Evolutionary conservation across 2,797 vertebrate genomes (phyloP), one percentile per base, ranked within the genome.

Genomic region (Fundulus diaphanus): DNA sequence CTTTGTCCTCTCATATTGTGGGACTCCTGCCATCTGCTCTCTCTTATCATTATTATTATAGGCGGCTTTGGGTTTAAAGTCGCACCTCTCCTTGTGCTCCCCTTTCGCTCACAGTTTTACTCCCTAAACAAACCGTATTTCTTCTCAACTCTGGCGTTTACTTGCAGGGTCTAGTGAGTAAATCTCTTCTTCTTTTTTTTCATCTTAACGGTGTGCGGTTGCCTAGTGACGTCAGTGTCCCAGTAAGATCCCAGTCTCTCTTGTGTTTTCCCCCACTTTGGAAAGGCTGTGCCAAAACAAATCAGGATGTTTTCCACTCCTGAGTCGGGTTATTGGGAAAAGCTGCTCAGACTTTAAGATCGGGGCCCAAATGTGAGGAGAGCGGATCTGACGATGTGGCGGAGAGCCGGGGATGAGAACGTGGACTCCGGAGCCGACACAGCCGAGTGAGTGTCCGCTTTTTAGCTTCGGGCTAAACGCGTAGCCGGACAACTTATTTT

Each of bases 341-440:
- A 22, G 69, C n/a, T 3, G 22, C 68, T 57, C 44, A 3, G 8
- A 66, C 52, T n/a, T 22, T 68, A 6, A 27, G 59, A 66, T 70
- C 52, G 29, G 71, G n/a, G 35, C 59, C 37, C 54, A 2, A 2
- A 40, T 77, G 85, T 85, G 72, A 80, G 7, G 63, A 5, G 42
- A 33, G 54, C 37, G 44, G 16, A 11, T 44, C 27, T 78, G 83
- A 80, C 33, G 33, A 93, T 94, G 93, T 82, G 90, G 52, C 73
- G 80, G 16, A 74, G 82, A 80, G 59, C 67, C 44, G 80, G 91
- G 6, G 82, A 95, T 93, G 95, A 87, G 29, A 89, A 86, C 83
- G 83, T 68, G 81, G 94, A 95, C 80, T 93, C 93, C 1, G 93
- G 93, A 82, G 92, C 93, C 29, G 93, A 94, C 82, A 93, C 92